A percentile compares a stretch with the other conserved stretches of the same genome.
Evolutionary conservation across 2,113 vertebrate genomes (phyloP).

Genomic region (Hystrix cristata): DNA sequence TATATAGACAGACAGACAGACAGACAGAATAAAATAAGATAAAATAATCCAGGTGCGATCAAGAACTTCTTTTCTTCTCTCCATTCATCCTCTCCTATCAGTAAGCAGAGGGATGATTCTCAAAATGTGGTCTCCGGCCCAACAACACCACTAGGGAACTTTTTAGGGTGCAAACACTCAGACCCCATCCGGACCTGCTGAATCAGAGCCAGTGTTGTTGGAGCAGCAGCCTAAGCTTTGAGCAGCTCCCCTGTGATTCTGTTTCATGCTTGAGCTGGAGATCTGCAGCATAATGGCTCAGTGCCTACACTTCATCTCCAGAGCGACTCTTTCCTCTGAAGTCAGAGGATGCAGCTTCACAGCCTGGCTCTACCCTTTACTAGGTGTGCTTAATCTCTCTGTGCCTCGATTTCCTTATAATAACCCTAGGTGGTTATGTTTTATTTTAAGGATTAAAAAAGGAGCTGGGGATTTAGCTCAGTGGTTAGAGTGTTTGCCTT

Average conservation of each 20-base stretch:
- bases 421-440: background rate
- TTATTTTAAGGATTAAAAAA: background rate
- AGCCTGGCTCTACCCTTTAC: background rate
- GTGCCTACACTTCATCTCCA: background rate
- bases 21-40: background rate
- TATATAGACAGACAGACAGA: background rate
- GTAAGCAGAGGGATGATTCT: background rate
- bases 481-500: too few species aligned
- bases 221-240: background rate
- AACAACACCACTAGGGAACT: background rate
- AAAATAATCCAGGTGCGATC: slow-evolving; percentile 5
- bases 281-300: background rate
- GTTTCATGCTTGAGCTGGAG: background rate
- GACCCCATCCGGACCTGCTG: background rate
- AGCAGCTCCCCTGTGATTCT: background rate
- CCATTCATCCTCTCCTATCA: background rate
- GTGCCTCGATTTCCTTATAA: slow-evolving; percentile 34
- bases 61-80: background rate
- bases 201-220: background rate
- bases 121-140: background rate
- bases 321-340: background rate
- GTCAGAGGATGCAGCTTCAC: background rate
- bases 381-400: background rate
- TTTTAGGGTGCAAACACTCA: background rate
- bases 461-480: too few species aligned